Conservation (phyloP, 2,888 invertebrate genomes). For the Eucriotettix oculatus region DNA sequence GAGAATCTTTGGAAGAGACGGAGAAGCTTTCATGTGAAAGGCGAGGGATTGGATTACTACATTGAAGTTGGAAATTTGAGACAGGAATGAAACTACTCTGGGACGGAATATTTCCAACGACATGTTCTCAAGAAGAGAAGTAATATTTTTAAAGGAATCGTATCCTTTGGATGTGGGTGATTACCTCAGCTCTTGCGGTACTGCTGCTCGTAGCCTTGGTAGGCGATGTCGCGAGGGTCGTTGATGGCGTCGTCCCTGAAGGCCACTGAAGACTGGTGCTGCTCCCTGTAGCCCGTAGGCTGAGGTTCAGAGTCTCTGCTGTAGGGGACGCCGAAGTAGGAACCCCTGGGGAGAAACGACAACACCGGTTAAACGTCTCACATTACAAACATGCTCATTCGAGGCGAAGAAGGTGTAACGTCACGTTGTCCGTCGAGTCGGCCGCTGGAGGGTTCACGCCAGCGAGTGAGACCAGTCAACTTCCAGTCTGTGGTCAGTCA, state of each 20-base stretch:
- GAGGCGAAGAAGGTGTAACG: no score
- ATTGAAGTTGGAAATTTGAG: no score
- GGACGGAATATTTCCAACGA: no score
- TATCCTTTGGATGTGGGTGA: neutral
- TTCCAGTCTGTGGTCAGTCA: no score
- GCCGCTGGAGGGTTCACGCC: no score
- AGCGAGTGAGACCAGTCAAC: no score
- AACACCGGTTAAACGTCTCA: neutral
- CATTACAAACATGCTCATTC: neutral
- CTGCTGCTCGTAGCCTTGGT: neutral
- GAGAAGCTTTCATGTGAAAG: no score
- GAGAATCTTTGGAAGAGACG: no score
- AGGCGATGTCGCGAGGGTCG: neutral
- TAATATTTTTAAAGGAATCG: neutral
- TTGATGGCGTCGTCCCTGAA: neutral
- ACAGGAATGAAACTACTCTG: no score
- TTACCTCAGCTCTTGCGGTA: neutral
- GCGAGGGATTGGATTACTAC: no score
- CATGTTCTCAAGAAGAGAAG: neutral
- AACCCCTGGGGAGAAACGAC: neutral
- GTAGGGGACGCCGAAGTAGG: neutral
- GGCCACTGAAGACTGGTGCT: neutral
- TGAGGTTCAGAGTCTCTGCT: neutral
- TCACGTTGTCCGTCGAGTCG: no score
- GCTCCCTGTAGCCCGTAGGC: neutral